Conservation (phyloP, 2,113 vertebrate genomes). For the Oryzias javanicus region DNA sequence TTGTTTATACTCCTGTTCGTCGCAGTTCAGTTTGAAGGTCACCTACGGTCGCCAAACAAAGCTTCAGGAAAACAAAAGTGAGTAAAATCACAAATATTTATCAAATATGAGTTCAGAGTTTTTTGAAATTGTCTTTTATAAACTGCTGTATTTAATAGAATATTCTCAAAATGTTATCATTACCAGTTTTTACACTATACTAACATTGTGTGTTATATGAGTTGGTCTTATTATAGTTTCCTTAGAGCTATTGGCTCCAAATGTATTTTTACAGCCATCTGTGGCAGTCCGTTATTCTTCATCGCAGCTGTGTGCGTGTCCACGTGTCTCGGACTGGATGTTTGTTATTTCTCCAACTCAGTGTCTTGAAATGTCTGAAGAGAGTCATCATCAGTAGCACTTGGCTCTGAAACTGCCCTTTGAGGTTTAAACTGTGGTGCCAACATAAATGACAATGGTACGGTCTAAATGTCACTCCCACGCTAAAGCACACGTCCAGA, state of each 20-base stretch:
- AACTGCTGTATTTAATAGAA: too few species aligned
- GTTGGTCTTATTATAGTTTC: constrained; percentile 72
- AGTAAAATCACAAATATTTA: too few species aligned
- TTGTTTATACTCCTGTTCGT: too few species aligned
- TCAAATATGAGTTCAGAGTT: too few species aligned
- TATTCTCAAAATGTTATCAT: too few species aligned
- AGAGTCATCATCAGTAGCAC: constrained; percentile 68
- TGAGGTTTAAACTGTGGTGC: constrained; percentile 59
- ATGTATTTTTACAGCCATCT: constrained; percentile 80
- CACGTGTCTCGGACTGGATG: constrained; percentile 39
- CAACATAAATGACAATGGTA: constrained; percentile 71
- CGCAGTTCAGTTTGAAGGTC: too few species aligned
- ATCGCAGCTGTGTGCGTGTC: constrained; percentile 54
- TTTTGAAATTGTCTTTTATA: too few species aligned
- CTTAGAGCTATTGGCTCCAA: constrained; percentile 73
- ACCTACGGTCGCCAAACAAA: too few species aligned
- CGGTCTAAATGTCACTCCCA: constrained; percentile 72
- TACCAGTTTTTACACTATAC: not conserved
- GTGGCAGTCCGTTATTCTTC: constrained; percentile 76
- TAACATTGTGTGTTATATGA: constrained; percentile 47
- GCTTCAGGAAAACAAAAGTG: too few species aligned
- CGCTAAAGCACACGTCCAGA: constrained; percentile 57
- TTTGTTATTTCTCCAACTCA: constrained; percentile 56
- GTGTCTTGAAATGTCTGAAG: constrained; percentile 63
- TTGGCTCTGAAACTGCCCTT: constrained; percentile 59